Conservation (phyloP, 2,888 invertebrate genomes). For the Lasioglossum villosulum region DNA sequence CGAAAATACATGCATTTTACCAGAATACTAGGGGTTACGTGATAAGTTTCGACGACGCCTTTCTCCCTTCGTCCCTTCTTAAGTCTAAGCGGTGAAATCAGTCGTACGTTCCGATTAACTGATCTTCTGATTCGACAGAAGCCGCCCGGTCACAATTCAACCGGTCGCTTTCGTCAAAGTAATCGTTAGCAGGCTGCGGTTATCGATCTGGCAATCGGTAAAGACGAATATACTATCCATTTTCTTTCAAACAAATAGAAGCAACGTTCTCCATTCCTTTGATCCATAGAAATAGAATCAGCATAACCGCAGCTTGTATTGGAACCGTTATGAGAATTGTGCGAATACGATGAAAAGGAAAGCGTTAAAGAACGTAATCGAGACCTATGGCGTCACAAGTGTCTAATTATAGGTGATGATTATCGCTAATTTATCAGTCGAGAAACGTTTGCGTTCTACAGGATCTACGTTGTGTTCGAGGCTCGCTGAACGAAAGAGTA, state of each 20-base stretch:
- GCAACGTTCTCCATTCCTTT: not conserved
- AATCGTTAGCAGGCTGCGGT: not conserved
- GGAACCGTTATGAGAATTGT: not conserved
- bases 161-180: not conserved
- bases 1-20: conserved; percentile 82
- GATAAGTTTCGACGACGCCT: conserved; percentile 35
- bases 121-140: not conserved
- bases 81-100: conserved; percentile 29
- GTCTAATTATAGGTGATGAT: not conserved
- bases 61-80: conserved; percentile 11
- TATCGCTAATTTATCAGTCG: conserved; percentile 14
- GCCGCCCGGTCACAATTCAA: not conserved
- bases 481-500: not conserved
- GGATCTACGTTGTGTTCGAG: not conserved
- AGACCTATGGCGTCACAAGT: not conserved
- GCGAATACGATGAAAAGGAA: not conserved
- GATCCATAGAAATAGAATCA: not conserved
- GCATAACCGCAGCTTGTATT: not conserved
- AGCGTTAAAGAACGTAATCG: conserved; percentile 8
- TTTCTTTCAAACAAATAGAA: not conserved
- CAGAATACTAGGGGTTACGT: conserved; percentile 77
- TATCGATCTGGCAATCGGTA: not conserved
- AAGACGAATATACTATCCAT: too few relatives aligned
- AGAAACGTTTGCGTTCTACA: conserved; percentile 14
- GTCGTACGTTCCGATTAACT: not conserved